Base-by-base conservation (phyloP, 2,113 vertebrate genomes). In the Triplophysa dalaica region DNA sequence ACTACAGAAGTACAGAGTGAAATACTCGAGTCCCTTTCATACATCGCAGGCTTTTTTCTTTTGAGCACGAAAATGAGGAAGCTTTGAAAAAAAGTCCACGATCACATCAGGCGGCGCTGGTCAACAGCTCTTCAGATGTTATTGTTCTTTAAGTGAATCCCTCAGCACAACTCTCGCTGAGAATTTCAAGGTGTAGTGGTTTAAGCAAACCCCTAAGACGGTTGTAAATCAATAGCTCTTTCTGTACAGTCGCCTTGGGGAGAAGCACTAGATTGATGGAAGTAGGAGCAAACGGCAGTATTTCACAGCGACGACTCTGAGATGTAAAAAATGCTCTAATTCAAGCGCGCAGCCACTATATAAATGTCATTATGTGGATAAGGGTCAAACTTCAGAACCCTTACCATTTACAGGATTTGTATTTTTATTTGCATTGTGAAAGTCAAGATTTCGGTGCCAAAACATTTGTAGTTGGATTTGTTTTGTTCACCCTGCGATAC, bases 211-310 rank as follows among this genome's bases (percentile, higher is more conserved):
- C 38, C 16, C 10, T 19, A 66, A 52, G 29, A 58, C n/a, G 72
- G 48, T 16, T 66, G 43, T 73, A 60, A 78, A 82, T 73, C 61
- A 65, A 66, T 78, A 78, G 38, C 38, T 78, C 38, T 65, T 19
- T 41, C 60, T 78, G 64, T 33, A 66, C n/a, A 61, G 52, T 66
- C 14, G 41, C 68, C 68, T 77, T 38, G 3, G 80, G 67, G 67
- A 75, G 56, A 65, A 72, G 56, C 13, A 21, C 61, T 67, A 43
- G 22, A 56, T 58, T 66, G 66, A 66, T 75, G 79, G 62, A 74
- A 63, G 73, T 16, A n/a, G 50, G 61, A 76, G 14, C 58, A 70
- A 14, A 38, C 69, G 0, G 69, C 17, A 9, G 58, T 26, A 17
- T 75, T 63, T 63, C 66, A 70, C 66, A 48, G 70, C 54, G 13